Conservation (phyloP, 1,140 invertebrate genomes). For the Tenebrio molitor region DNA sequence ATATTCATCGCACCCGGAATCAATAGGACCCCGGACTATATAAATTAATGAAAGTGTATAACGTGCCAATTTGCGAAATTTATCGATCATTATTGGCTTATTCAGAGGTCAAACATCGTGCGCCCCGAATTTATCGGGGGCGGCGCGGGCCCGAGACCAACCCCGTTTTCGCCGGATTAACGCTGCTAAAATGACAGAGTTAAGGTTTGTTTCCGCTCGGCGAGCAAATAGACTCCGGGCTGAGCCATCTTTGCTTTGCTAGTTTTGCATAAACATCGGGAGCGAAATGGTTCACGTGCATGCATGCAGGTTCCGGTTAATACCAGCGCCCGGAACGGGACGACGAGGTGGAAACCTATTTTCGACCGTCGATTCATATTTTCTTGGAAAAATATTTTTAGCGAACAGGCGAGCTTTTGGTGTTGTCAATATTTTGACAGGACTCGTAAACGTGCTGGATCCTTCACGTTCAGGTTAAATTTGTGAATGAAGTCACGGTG, state of each 20-base stretch:
- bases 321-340: no score
- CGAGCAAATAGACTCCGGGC: background rate
- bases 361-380: no score
- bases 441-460: no score
- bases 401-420: no score
- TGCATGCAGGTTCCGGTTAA: no score
- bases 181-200: background rate
- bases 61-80: constrained; percentile 21
- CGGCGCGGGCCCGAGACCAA: background rate
- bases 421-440: no score
- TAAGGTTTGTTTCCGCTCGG: background rate
- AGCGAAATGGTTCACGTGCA: no score
- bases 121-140: background rate
- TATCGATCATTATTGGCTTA: constrained; percentile 30
- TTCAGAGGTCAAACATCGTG: background rate
- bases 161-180: background rate
- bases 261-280: constrained; percentile 11
- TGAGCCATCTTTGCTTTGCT: background rate
- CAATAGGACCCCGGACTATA: constrained; percentile 9
- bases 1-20: constrained; percentile 13
- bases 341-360: no score
- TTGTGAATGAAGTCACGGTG: no score
- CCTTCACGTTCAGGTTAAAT: no score
- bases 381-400: no score
- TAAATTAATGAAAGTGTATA: constrained; percentile 12